Conservation (phyloP, 2,113 vertebrate species). For the Chaetura pelagica region DNA sequence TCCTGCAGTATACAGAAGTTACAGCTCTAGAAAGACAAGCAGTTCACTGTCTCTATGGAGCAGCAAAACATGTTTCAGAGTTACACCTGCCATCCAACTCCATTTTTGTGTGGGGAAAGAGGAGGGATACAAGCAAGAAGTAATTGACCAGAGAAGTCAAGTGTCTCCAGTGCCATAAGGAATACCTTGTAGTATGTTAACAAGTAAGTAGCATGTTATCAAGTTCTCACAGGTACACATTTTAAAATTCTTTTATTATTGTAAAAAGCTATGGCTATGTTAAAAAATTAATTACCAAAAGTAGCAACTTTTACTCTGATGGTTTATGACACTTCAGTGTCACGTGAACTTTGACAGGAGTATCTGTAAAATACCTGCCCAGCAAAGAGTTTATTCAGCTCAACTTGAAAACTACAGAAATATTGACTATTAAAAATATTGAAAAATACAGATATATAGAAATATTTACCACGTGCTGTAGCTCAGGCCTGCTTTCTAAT, state of each 20-base stretch:
- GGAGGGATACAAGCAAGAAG: background rate
- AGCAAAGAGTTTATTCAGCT: background rate
- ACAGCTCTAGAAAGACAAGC: background rate
- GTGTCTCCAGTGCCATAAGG: background rate
- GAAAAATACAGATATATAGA: background rate
- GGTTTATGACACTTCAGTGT: background rate
- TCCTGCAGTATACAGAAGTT: background rate
- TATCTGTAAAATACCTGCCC: background rate
- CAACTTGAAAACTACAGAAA: background rate
- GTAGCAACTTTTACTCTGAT: background rate
- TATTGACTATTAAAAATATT: background rate
- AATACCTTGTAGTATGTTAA: background rate
- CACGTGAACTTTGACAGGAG: background rate
- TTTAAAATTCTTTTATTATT: background rate
- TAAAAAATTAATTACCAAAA: background rate
- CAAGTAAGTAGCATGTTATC: background rate
- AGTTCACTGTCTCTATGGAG: background rate
- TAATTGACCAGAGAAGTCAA: background rate
- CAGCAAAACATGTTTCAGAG: background rate
- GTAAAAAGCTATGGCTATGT: background rate
- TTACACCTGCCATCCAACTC: background rate
- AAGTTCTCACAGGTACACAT: background rate
- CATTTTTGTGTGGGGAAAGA: background rate
- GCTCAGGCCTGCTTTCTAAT: constrained; percentile 88
- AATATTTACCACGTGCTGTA: constrained; percentile 90